Base-by-base conservation (phyloP, 1,140 invertebrate genomes). In the Pseudomyrmex concolor region DNA sequence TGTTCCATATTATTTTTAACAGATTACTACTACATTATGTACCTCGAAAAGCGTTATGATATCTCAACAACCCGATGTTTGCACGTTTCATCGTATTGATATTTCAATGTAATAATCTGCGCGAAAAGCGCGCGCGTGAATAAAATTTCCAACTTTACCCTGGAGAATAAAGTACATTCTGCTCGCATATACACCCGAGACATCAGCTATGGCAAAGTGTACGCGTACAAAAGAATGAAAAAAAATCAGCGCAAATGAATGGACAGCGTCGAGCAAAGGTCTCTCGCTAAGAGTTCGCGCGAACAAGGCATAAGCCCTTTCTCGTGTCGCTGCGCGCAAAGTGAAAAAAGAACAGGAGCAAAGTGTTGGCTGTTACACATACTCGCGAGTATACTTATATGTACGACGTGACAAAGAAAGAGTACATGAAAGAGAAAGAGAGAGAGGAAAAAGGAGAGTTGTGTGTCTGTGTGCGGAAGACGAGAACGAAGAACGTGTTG, bases 291-390 rank as follows among this genome's bases (percentile, higher is more conserved):
- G 70, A 78, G 77, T 54, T 76, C 70, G 85, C 73, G 85, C 68
- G 84, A 86, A 89, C 83, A 86, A 73, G 84, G 72, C 60, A 83
- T 89, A 84, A 90, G 88, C 74, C 19, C 77, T 89, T 90, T 90
- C 85, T 72, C 88, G 72, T 89, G 89, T 88, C 86, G 84, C 62
- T 54, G 62, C 62, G 72, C 43, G 67, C 68, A 70, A 87, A 84
- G 74, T 78, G 81, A 89, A 89, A 84, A 86, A 83, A 63, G 62
- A 78, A 86, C 62, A 80, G 54, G 77, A 85, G 77, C 17, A 68
- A 82, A 83, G 73, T 81, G 45, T 60, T 63, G 12, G 59, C 64
- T 76, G 72, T 57, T 60, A 50, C 66, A 68, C 66, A 34, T 25
- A 80, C 9, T 7, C 15, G 12, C 10, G 55, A 8, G 17, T 25